Evolutionary conservation across 1,140 invertebrate species (phyloP), one percentile per base, ranked within the genome.

Genomic region (Sitophilus oryzae): DNA sequence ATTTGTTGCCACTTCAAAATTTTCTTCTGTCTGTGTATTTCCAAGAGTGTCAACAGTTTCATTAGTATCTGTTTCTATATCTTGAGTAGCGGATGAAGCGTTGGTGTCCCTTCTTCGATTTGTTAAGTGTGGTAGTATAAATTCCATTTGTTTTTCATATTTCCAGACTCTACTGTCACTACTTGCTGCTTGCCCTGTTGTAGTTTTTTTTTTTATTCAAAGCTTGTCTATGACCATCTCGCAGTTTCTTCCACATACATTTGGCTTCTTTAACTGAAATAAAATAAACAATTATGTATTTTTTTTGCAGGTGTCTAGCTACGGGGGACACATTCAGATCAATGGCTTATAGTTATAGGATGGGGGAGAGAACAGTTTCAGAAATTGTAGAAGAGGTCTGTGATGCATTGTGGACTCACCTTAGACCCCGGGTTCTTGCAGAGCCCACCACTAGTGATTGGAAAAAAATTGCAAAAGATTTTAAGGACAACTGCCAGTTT

Each of bases 401-500:
- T 43, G 16, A 37, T 36, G 63, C 62, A 20, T 56, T 68, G 46
- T 66, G 66, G 63, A 62, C 58, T 50, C 9, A 9, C 11, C 36
- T 66, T 47, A 60, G 63, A 52, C 62, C 65, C 8, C 38, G 51
- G 40, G 58, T 56, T 36, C 16, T 66, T 57, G 61, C 60, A 5
- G 14, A 53, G 47, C 56, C 55, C 30, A 45, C 59, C 23, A 21
- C n/a, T 54, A 40, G 67, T 37, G 49, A 53, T 11, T 70, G 65
- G 61, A 36, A 52, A 56, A 19, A 42, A 43, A 66, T 68, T 55
- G 51, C 62, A 44, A 41, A 53, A n/a, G 60, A 59, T 38, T 72
- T 66, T 62, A 18, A 58, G 42, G 42, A 35, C 30, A 46, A 55
- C 46, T 74, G 70, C 64, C 60, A 71, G 35, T 54, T 73, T 72